Evolutionary conservation across 2,888 invertebrate species (phyloP), one percentile per base, ranked within the genome.

Genomic region (Octonoba sinensis): DNA sequence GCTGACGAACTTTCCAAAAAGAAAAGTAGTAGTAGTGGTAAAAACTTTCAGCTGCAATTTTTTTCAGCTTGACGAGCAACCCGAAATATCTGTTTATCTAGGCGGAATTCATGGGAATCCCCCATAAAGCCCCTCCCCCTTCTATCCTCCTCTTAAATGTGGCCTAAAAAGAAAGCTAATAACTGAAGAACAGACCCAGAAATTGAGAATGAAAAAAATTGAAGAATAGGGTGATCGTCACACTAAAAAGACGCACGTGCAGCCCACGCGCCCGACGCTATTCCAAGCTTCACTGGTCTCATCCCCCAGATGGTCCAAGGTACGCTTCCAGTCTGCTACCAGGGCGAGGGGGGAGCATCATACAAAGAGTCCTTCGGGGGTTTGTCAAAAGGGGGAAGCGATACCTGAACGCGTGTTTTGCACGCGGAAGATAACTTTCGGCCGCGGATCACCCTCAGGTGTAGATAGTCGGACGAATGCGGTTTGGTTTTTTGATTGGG

Each of bases 321-420:
- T 67, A 73, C 79, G 79, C 79, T 79, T 54, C 18, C 79, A 79
- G 79, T 49, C 79, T 79, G 79, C 79, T 67, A 54, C 65, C 57
- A 16, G 16, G 27, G 22, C 46, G 44, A 62, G 51, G 62, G 46
- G 22, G 51, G 18, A 64, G 59, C 36, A 36, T 36, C 36, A 36
- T 8, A 36, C 36, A 36, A 36, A 36, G 73, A 66, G 24, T 27
- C 46, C 13, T 24, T 47, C 46, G 59, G 36, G 24, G 51, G 27
- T 22, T 59, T 69, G 44, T 46, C 22, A n/a, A 60, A 60, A 20
- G 60, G 51, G 51, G 60, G 72, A 22, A 3, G 59, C 49, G 59
- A 62, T 20, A 60, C 36, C n/a, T 4, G 27, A 78, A 66, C 78
- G 78, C 78, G 78, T 78, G 78, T 78, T 78, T 72, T 49, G 78